Percentiles rank a stretch among this genome's conserved stretches.
Conservation (phyloP, 2,113 vertebrate species). For the Gymnogyps californianus region DNA sequence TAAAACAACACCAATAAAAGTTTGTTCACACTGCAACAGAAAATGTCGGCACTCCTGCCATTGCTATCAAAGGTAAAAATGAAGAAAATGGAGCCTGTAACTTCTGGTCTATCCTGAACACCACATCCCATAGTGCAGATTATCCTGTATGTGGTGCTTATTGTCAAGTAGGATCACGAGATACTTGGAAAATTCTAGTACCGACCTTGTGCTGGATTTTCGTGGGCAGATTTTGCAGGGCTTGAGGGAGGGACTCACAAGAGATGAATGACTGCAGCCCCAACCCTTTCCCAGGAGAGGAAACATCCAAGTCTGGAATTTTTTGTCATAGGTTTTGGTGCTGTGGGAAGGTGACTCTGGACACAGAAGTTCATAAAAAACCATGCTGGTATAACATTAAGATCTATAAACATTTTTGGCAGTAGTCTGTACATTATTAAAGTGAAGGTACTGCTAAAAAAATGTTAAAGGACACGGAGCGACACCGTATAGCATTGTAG, state of each 20-base stretch:
- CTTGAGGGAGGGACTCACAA: accelerated
- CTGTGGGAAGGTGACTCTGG: background rate
- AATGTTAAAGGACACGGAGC: background rate
- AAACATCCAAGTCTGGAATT: background rate
- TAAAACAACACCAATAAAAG: background rate
- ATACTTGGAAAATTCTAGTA: background rate
- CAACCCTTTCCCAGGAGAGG: background rate
- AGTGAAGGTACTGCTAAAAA: background rate
- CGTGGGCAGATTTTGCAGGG: background rate
- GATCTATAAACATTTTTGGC: background rate
- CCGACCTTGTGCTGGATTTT: background rate
- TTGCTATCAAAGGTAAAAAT: background rate
- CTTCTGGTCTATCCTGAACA: background rate
- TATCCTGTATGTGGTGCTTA: background rate
- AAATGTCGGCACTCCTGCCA: background rate
- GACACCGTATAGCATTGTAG: background rate
- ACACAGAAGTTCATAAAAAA: background rate
- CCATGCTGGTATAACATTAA: background rate
- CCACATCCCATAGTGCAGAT: background rate
- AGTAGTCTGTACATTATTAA: background rate
- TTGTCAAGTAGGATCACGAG: accelerated
- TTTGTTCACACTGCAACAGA: background rate
- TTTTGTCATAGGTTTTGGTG: background rate
- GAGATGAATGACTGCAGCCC: accelerated
- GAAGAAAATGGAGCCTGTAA: background rate